Conservation (phyloP, 2,113 vertebrate species). For the Sialia sialis region DNA sequence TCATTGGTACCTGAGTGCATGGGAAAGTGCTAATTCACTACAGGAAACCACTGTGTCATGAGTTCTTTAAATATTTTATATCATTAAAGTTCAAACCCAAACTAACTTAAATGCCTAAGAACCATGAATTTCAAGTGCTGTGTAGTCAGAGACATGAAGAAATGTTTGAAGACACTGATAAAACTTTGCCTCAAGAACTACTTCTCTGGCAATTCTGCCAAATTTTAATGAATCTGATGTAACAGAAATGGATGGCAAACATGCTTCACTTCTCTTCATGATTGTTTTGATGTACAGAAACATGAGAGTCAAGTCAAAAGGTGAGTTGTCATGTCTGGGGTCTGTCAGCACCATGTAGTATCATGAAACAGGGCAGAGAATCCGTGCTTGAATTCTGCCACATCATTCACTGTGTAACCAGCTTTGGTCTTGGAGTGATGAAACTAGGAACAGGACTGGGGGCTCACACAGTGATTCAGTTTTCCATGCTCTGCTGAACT, state of each 20-base stretch:
- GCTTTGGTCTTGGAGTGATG: not conserved
- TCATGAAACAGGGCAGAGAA: not conserved
- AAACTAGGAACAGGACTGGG: not conserved
- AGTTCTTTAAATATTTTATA: not conserved
- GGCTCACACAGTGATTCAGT: not conserved
- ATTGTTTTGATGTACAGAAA: not conserved
- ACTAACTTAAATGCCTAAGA: not conserved
- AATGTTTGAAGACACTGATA: not conserved
- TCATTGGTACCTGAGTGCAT: not conserved
- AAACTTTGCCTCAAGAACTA: not conserved
- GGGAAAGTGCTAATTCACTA: not conserved
- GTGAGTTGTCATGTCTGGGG: not conserved
- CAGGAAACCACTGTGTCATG: rapidly evolving
- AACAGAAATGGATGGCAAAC: not conserved
- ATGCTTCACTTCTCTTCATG: not conserved
- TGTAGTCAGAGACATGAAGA: not conserved
- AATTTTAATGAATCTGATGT: not conserved
- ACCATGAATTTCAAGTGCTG: not conserved
- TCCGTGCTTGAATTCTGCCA: not conserved
- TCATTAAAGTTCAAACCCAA: not conserved
- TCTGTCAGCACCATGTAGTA: not conserved
- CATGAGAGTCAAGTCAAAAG: not conserved
- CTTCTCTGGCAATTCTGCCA: not conserved
- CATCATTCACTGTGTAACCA: not conserved
- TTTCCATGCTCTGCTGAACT: not conserved